Evolutionary conservation across 2,113 vertebrate genomes (phyloP), one percentile per base, ranked within the genome.

Genomic region (Phaethon lepturus): DNA sequence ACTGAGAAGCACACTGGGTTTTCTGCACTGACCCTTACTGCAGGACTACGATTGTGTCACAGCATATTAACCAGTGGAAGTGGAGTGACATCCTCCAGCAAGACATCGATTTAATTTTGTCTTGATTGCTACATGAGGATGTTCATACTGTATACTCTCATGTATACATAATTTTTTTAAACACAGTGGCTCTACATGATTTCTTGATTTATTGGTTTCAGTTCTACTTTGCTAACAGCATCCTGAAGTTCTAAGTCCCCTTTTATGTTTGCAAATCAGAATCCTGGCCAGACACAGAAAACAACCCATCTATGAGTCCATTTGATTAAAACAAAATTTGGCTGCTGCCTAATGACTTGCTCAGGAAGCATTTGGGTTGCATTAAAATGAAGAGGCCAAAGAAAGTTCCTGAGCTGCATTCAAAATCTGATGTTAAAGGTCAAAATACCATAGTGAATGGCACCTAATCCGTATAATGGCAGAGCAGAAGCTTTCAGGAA

Each of bases 361-460:
- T 94, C 97, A 97, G 95, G 97, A 97, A 97, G 97, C 3, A 2
- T 97, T 97, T 86, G 96, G 78, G 83, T 31, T 93, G 90, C 97
- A 97, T 96, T 93, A 92, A 96, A 97, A 97, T 93, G 96, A 97
- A 97, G 94, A 93, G 72, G 90, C 90, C 90, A 92, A 90, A 93
- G 95, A 42, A 74, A 97, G 92, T 88, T 86, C 92, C 96, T 96
- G 97, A 97, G 96, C 79, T 90, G 92, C 96, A 96, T 96, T 93
- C 86, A 26, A 93, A 97, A 96, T 88, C 90, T 68, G 64, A 7
- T 90, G 85, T 45, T 90, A 93, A 94, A 97, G 94, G 90, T 97
- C 94, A 95, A 95, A 96, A 95, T 2, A 90, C 38, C 64, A 42
- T 33, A 67, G 59, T 50, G 92, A 96, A 90, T 69, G 59, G 75